Conservation (phyloP, 2,888 invertebrate genomes). For the Caenorhabditis japonica region DNA sequence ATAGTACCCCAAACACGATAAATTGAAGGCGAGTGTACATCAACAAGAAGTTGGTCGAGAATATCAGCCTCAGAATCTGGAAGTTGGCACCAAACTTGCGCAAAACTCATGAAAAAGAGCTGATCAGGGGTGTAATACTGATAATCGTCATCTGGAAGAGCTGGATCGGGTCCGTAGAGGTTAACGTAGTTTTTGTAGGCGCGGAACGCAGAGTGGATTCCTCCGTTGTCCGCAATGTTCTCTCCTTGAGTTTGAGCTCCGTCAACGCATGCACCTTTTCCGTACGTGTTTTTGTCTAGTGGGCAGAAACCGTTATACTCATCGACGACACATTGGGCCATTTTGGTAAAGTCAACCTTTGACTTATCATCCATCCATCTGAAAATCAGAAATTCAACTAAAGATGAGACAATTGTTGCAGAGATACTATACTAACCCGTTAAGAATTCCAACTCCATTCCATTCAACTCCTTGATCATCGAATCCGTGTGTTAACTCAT, state of each 20-base stretch:
- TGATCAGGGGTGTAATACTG: constrained; percentile 64
- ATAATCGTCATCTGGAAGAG: constrained; percentile 64
- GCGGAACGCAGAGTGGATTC: constrained; percentile 75
- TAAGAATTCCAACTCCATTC: constrained; percentile 67
- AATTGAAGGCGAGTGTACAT: constrained; percentile 66
- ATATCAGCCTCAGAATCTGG: constrained; percentile 31
- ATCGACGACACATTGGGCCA: constrained; percentile 69
- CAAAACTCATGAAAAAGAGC: constrained; percentile 69
- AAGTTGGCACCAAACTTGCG: constrained; percentile 65
- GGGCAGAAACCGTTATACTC: constrained; percentile 70
- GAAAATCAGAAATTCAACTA: background rate
- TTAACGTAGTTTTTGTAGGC: constrained; percentile 69
- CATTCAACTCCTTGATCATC: constrained; percentile 83
- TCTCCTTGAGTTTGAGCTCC: constrained; percentile 80
- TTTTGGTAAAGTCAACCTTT: constrained; percentile 54
- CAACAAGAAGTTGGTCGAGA: constrained; percentile 59
- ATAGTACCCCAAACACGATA: constrained; percentile 68
- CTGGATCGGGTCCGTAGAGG: constrained; percentile 69
- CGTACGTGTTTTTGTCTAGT: constrained; percentile 61
- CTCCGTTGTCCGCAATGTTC: constrained; percentile 81
- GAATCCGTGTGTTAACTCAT: constrained; percentile 94
- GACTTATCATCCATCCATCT: constrained; percentile 70
- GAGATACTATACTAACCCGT: constrained; percentile 47
- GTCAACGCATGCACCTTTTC: constrained; percentile 62
- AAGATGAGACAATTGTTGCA: background rate